Percentiles rank a stretch among this genome's conserved stretches.
These are phyloP conservation scores for Leuciscus waleckii DNA, from an alignment of 2,797 vertebrate genomes.

Conservation along the genomic window DNA sequence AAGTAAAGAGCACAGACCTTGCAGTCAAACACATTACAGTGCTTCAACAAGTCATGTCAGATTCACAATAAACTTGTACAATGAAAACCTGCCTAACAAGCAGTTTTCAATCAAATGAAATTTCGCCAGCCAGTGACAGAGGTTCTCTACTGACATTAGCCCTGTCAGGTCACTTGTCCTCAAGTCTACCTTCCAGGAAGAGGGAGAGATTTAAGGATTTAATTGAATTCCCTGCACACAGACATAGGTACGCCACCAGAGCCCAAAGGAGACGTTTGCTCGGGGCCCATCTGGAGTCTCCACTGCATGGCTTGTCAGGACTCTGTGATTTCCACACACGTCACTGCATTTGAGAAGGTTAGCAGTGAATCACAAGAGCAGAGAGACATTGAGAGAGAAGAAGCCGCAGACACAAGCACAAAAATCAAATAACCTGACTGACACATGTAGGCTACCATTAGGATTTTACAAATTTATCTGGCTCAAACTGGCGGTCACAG, in stretches of 20 bases:
- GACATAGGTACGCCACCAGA: constrained; percentile 43
- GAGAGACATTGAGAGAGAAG: constrained; percentile 7
- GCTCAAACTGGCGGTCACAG: not conserved
- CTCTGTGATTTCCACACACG: constrained; percentile 46
- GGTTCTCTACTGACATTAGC: constrained; percentile 24
- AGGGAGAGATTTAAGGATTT: constrained; percentile 49
- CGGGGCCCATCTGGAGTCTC: constrained; percentile 54
- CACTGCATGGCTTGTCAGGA: constrained; percentile 44
- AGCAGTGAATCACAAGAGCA: constrained; percentile 49
- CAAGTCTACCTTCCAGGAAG: constrained; percentile 42
- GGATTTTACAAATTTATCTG: constrained; percentile 6
- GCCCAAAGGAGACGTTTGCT: constrained; percentile 42
- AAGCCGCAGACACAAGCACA: not conserved
- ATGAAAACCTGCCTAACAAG: not conserved
- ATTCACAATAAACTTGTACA: constrained; percentile 10
- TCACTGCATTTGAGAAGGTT: constrained; percentile 48
- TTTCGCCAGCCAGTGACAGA: constrained; percentile 7
- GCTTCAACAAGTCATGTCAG: constrained; percentile 15
- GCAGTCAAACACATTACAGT: constrained; percentile 9
- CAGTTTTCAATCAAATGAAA: constrained; percentile 1
- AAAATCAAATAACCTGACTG: constrained; percentile 12
- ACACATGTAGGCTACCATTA: not conserved
- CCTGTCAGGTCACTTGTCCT: constrained; percentile 38
- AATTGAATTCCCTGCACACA: constrained; percentile 44
- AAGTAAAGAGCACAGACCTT: not conserved